Conservation (phyloP, 2,797 vertebrate species). For the Anabas testudineus region DNA sequence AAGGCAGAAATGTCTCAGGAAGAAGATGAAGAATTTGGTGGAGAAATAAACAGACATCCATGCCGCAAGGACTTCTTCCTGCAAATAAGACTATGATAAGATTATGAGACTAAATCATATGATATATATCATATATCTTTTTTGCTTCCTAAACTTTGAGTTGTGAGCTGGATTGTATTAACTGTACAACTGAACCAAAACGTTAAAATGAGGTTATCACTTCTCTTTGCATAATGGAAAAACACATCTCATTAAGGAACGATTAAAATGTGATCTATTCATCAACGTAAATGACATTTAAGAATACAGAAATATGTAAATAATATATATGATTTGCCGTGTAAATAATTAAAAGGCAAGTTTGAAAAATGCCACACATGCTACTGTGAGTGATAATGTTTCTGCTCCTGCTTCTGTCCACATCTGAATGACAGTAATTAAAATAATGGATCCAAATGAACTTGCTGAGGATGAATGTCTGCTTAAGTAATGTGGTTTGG, state of each 20-base stretch:
- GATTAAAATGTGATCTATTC: neutral
- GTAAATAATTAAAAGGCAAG: constrained; percentile 38
- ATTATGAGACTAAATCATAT: constrained; percentile 12
- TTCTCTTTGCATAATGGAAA: constrained; percentile 31
- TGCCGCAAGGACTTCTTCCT: constrained; percentile 14
- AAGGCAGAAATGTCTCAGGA: constrained; percentile 77
- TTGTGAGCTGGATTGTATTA: constrained; percentile 34
- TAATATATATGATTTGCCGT: neutral
- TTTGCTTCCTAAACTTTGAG: constrained; percentile 43
- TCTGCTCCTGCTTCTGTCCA: constrained; percentile 4
- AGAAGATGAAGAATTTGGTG: constrained; percentile 43
- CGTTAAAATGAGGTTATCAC: constrained; percentile 23
- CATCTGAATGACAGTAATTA: constrained; percentile 6
- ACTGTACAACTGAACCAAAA: constrained; percentile 33
- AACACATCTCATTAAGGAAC: constrained; percentile 4
- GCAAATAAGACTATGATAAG: constrained; percentile 3
- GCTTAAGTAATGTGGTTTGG: constrained; percentile 21
- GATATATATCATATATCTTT: constrained; percentile 20
- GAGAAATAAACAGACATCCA: constrained; percentile 36
- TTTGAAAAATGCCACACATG: constrained; percentile 1
- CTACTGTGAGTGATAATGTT: constrained; percentile 4
- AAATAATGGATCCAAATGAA: constrained; percentile 3
- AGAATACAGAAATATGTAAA: constrained; percentile 33
- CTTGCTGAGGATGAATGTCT: neutral
- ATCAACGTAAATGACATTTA: constrained; percentile 18